Evolutionary conservation across 2,113 vertebrate genomes (phyloP).

Genomic region (Cebidichthys violaceus): DNA sequence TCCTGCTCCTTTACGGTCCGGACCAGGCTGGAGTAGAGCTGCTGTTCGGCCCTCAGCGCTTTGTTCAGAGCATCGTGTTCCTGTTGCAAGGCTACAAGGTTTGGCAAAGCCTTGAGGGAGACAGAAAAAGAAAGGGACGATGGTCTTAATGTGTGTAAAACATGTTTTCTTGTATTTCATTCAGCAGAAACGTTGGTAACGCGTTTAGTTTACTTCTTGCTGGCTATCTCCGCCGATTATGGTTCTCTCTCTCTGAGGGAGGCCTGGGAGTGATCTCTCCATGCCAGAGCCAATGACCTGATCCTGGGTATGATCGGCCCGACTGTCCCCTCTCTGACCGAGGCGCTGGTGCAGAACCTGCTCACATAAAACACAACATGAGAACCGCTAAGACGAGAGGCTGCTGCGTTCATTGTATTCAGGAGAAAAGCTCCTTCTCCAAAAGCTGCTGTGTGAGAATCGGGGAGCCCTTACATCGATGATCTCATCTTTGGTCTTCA

Average conservation of each 20-base stretch:
- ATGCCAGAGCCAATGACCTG: constrained; percentile 50
- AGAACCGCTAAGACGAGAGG: background rate
- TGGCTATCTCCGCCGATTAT: constrained; percentile 84
- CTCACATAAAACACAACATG: constrained; percentile 17
- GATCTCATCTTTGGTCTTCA: constrained; percentile 84
- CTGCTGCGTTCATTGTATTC: background rate
- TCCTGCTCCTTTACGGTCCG: constrained; percentile 90
- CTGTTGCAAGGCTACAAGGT: constrained; percentile 73
- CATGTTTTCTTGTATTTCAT: background rate
- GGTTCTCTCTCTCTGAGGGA: constrained; percentile 83
- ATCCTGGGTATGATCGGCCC: constrained; percentile 53
- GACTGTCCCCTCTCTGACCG: constrained; percentile 57
- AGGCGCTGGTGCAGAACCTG: constrained; percentile 81
- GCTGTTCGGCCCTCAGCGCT: constrained; percentile 89
- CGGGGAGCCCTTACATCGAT: constrained; percentile 74
- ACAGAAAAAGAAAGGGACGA: background rate
- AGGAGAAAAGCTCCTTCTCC: constrained; percentile 21
- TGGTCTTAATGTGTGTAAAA: constrained; percentile 5
- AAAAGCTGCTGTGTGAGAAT: constrained; percentile 15
- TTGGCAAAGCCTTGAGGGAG: constrained; percentile 68
- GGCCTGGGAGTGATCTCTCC: constrained; percentile 71
- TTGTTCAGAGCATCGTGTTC: constrained; percentile 87
- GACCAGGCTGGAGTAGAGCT: constrained; percentile 89
- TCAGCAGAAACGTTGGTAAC: background rate
- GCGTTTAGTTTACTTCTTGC: constrained; percentile 70